Evolutionary conservation across 2,888 invertebrate genomes (phyloP), one percentile per base, ranked within the genome.

Genomic region (Tetanocera ferruginea): DNA sequence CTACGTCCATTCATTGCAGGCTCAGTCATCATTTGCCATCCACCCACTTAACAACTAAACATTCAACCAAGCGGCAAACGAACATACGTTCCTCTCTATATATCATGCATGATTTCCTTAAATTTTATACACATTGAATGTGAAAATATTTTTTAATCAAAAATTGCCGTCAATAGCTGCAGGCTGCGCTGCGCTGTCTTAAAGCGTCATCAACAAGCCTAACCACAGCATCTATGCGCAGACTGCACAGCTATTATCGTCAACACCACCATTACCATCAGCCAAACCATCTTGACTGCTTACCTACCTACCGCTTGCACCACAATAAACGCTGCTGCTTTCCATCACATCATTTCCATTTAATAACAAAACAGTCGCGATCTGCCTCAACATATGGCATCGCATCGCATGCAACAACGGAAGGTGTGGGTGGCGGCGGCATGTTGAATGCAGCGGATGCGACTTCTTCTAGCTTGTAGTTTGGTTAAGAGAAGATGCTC

Each of bases 101-200:
- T 19, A 34, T 55, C 71, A 55, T 28, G n/a, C 28, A 71, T 19
- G 31, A 55, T 55, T 52, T 55, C 55, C 55, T 49, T 19, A 43
- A 71, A 73, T 43, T 62, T 43, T 62, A 37, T 75, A 6, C 34
- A 34, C 25, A 55, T 66, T 67, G 34, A 55, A 67, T 69, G 66
- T 23, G 55, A 37, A 79, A 81, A 80, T 79, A 82, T 80, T 81
- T 84, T 82, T 83, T 83, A 84, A 83, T 84, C 81, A 82, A 82
- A 81, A 81, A 80, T 80, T 81, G 81, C 80, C 81, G 79, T 83
- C 82, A 80, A 83, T 84, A 84, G 80, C 79, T 76, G 11, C n/a
- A 55, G 76, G 78, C 34, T 71, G 25, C 28, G 17, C 37, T 23
- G 17, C 37, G 4, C 69, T 23, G 43, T 43, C 14, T 43, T 43